Base-by-base conservation (phyloP, 1,140 invertebrate species). In the Aethina tumida region DNA sequence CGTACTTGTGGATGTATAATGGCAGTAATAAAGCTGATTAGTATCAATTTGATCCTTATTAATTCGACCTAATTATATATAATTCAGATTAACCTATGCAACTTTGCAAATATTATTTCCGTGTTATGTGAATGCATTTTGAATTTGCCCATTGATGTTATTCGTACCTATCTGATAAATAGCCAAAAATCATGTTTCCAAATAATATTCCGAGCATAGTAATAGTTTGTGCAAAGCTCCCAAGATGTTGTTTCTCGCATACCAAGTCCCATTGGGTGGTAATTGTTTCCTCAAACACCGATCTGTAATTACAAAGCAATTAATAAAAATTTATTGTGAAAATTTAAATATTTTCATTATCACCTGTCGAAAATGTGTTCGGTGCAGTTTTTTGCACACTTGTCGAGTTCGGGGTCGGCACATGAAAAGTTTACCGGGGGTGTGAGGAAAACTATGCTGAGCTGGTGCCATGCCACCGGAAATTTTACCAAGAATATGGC, bases 161-260 rank as follows among this genome's bases (percentile, higher is more conserved):
- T 29, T 65, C 64, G 57, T 64, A 84, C 81, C 73, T 78, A 64
- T 87, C 84, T 6, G 82, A 74, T 25, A 81, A 62, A 40, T 75
- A 68, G 29, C 84, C 81, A 50, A 85, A 86, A 3, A 77, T 34
- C 63, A 85, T 73, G 49, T 79, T 82, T 18, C 78, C 77, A 15
- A 81, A 59, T 16, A 85, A 68, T 27, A 86, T 74, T 3, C 82
- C 84, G 5, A 79, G 58, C 81, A 86, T 85, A 29, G 81, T 81
- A 13, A 77, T 68, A 2, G 77, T 76, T 52, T 87, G 82, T 1
- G 75, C 76, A 2, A 85, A 50, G 58, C 79, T 81, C 8, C 75
- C 71, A 29, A 84, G 56, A 56, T 75, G 74, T 12, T 61, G 55
- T 37, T 60, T 65, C 2, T 72, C 65, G 35, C 84, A 87, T 0